These are phyloP conservation scores for Chiloscyllium punctatum DNA, from an alignment of 2,797 vertebrate species.

Conservation along the genomic window DNA sequence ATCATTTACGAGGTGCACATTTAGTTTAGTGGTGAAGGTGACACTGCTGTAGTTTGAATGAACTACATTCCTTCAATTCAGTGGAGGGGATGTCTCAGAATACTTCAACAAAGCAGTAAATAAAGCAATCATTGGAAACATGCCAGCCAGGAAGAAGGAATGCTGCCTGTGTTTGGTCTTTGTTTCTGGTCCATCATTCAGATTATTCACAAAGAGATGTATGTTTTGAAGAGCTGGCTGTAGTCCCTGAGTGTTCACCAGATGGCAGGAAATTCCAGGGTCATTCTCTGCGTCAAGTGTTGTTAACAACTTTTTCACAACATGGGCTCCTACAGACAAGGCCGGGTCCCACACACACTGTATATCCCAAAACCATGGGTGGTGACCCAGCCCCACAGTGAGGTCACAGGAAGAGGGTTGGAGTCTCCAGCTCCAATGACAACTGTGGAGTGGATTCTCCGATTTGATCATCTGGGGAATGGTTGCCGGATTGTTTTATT, in stretches of 20 bases:
- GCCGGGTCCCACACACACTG: background rate
- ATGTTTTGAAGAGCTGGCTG: background rate
- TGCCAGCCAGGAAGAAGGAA: background rate
- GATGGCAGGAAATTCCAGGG: constrained; percentile 5
- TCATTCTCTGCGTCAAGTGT: background rate
- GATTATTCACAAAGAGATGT: background rate
- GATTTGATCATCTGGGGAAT: no score
- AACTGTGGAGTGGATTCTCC: no score
- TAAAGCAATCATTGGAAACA: background rate
- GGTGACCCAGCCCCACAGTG: no score
- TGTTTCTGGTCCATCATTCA: background rate
- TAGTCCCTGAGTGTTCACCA: background rate
- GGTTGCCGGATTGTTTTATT: no score
- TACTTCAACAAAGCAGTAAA: background rate
- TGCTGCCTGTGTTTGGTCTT: background rate
- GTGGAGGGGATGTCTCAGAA: background rate
- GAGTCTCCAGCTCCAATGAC: no score
- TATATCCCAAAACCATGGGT: no score
- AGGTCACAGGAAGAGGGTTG: no score
- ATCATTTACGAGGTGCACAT: background rate
- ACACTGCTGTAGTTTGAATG: background rate
- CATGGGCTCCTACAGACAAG: background rate
- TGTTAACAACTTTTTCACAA: background rate
- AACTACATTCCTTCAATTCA: background rate
- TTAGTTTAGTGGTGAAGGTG: background rate